These are phyloP conservation scores for Caenorhabditis inopinata DNA, from an alignment of 1,140 invertebrate genomes.

Conservation along the genomic window DNA sequence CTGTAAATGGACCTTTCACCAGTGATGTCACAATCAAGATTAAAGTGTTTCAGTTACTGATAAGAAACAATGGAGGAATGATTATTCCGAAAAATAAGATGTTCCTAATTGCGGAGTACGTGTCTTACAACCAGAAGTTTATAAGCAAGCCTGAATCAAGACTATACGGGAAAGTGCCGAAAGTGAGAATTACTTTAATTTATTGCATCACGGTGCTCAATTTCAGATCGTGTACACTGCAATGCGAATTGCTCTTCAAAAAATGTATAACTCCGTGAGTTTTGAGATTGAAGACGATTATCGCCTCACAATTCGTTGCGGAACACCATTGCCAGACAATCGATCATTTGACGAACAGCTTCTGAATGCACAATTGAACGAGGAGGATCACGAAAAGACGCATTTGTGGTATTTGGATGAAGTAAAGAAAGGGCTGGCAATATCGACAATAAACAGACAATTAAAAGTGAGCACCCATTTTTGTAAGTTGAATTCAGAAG, in stretches of 20 bases:
- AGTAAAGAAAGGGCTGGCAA: not conserved
- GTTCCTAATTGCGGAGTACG: not conserved
- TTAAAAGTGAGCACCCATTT: not conserved
- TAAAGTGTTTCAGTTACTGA: not conserved
- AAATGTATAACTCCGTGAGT: not conserved
- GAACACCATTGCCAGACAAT: not conserved
- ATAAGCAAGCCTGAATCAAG: constrained; percentile 5
- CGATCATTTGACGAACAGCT: not conserved
- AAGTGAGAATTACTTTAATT: not conserved
- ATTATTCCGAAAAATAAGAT: constrained; percentile 4
- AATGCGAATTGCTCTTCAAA: constrained; percentile 4
- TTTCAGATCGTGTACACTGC: constrained; percentile 14
- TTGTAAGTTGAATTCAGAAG: not conserved
- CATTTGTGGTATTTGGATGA: constrained; percentile 17
- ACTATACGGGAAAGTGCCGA: not conserved
- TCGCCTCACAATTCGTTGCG: not conserved
- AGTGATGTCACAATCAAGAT: too few species aligned
- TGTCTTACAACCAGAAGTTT: not conserved
- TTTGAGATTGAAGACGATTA: constrained; percentile 2
- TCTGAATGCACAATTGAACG: not conserved
- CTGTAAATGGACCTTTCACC: too few species aligned
- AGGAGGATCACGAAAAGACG: constrained; percentile 2
- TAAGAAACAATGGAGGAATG: constrained; percentile 21
- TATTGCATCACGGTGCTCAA: not conserved
- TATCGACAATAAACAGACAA: not conserved